Conservation (phyloP, 2,113 vertebrate genomes). For the Anoura caudifer region DNA sequence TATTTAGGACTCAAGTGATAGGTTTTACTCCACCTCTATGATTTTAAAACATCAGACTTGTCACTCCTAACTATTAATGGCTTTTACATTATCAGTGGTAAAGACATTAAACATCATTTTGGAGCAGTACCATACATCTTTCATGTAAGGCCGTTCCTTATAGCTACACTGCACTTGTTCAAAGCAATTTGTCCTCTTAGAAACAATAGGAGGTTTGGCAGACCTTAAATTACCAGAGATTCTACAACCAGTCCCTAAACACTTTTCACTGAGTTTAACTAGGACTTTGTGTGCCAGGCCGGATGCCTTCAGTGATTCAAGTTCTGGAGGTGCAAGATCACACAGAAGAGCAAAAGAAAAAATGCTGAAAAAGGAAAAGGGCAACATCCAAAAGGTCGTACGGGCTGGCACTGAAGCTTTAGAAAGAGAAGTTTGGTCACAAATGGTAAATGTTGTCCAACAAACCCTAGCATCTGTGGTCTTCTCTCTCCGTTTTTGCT, state of each 20-base stretch:
- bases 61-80: neutral
- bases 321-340: neutral
- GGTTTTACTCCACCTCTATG: neutral
- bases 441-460: neutral
- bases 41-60: neutral
- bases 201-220: neutral
- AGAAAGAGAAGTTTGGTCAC: neutral
- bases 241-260: neutral
- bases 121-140: neutral
- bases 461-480: neutral
- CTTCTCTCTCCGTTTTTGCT: neutral
- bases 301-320: neutral
- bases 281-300: neutral
- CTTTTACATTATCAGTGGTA: neutral
- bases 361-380: neutral
- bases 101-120: neutral
- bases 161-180: neutral
- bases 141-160: neutral
- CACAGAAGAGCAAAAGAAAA: neutral
- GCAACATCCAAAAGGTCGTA: neutral
- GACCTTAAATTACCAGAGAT: neutral
- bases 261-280: neutral
- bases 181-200: neutral
- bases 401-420: neutral
- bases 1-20: neutral